Evolutionary conservation across 2,888 invertebrate species (phyloP), one percentile per base, ranked within the genome.

Genomic region (Stenichneumon culpator): DNA sequence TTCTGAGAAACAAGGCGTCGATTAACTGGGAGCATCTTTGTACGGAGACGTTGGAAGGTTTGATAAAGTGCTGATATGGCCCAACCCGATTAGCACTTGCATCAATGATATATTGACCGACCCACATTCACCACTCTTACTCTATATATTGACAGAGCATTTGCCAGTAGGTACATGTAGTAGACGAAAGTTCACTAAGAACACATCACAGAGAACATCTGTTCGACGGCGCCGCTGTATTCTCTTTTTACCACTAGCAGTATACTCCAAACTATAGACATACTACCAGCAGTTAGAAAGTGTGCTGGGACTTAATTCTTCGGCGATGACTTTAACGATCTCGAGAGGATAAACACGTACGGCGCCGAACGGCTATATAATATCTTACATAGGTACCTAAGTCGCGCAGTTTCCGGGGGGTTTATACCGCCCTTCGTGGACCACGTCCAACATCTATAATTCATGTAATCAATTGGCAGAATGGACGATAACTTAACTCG

Each of bases 381-480:
- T 83, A 81, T 79, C 70, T 60, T 52, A 67, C 65, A 67, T 39
- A 67, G 36, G 47, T 50, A 32, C 44, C 67, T 57, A 73, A 57
- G 80, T 60, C 25, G 74, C 39, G 74, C 36, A 25, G 68, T 60
- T 60, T 70, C 39, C 60, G 44, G 11, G 65, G 81, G 77, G 60
- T 72, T 78, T 60, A 67, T 60, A 60, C 65, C 47, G 78, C 57
- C 72, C 78, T 78, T 73, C 69, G 47, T 69, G 50, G 69, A 73
- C 78, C 82, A 73, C 78, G 77, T 78, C 70, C 77, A 78, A 82
- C 82, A 91, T 91, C 90, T 89, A 91, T 91, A 91, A 91, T 91
- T 91, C 91, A 91, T 90, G 90, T 89, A 91, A 91, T 91, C 91
- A 91, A 91, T 91, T 91, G 91, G 89, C 87, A 84, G 86, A 78